Base-by-base conservation (phyloP, 2,797 vertebrate genomes). In the Enteromius viviparus region DNA sequence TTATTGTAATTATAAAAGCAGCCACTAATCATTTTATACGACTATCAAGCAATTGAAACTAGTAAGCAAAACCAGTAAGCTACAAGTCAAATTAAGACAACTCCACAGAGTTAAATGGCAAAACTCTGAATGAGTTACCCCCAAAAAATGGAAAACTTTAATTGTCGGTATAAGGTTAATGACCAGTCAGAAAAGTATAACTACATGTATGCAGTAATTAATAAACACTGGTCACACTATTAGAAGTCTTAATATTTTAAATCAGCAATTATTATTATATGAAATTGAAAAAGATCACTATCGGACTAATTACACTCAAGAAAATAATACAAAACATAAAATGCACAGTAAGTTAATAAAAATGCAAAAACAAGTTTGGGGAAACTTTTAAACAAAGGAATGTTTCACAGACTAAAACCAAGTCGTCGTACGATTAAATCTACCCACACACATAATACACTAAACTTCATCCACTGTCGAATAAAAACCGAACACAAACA, bases 311-410 rank as follows among this genome's bases (percentile, higher is more conserved):
- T 42, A 7, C 3, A 14, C n/a, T 15, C 14, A 42, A 23, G 14
- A 60, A 42, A 60, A 58, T 40, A 23, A 55, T 1, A 34, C 10
- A 21, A 72, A 32, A 51, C 17, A 72, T 71, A 11, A 51, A 51
- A 32, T 12, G 19, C 4, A 37, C 8, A n/a, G 47, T 5, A 76
- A 15, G 21, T 23, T 37, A 11, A 60, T 19, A 75, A 40, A 32
- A 32, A 21, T 14, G 10, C 34, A n/a, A 60, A 76, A 60, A 45
- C 15, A 0, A 40, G n/a, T 82, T 82, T 75, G 7, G 12, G 12
- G 37, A 10, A 82, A 29, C 34, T 66, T 82, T 64, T 10, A 37
- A 76, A 58, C 81, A 81, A 74, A 81, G 55, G 29, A 64, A 19
- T 26, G 37, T 70, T 80, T 42, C 49, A 45, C 34, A 29, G 12